These are phyloP conservation scores for Onthophagus taurus DNA, from an alignment of 1,140 invertebrate genomes.

Conservation along the genomic window DNA sequence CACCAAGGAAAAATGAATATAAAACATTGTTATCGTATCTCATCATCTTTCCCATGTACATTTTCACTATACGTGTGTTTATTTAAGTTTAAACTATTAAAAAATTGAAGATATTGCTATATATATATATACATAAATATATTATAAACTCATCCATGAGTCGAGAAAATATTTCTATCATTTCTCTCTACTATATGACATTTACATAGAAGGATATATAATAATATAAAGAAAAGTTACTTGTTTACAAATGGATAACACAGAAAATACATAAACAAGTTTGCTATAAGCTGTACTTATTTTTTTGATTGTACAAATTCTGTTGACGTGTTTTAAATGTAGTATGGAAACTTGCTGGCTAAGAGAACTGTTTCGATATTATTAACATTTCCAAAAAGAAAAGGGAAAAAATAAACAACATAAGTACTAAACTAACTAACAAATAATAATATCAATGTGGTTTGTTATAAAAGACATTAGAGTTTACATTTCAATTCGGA, in stretches of 20 bases:
- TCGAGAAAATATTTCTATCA: slow-evolving; percentile 16
- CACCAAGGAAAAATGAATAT: slow-evolving; percentile 16
- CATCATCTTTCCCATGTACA: slow-evolving; percentile 17
- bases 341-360: slow-evolving; percentile 3
- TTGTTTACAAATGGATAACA: slow-evolving; percentile 11
- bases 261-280: slow-evolving; percentile 25
- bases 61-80: slow-evolving; percentile 25
- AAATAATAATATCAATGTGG: no score
- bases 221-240: slow-evolving; percentile 13
- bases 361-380: no score
- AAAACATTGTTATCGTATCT: slow-evolving; percentile 18
- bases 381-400: no score
- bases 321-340: slow-evolving; percentile 25
- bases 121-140: no score
- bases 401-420: no score
- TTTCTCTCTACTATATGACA: slow-evolving; percentile 26
- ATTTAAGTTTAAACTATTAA: slow-evolving; percentile 13
- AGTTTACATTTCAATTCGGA: no score
- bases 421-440: no score
- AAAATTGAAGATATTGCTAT: slow-evolving; percentile 25
- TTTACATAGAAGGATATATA: slow-evolving; percentile 15
- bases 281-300: slow-evolving; percentile 39
- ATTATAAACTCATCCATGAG: slow-evolving; percentile 22
- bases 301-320: slow-evolving; percentile 38
- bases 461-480: no score